Evolutionary conservation across 2,113 vertebrate genomes (phyloP), one percentile per base, ranked within the genome.

Genomic region (Chascanopsetta lugubris): DNA sequence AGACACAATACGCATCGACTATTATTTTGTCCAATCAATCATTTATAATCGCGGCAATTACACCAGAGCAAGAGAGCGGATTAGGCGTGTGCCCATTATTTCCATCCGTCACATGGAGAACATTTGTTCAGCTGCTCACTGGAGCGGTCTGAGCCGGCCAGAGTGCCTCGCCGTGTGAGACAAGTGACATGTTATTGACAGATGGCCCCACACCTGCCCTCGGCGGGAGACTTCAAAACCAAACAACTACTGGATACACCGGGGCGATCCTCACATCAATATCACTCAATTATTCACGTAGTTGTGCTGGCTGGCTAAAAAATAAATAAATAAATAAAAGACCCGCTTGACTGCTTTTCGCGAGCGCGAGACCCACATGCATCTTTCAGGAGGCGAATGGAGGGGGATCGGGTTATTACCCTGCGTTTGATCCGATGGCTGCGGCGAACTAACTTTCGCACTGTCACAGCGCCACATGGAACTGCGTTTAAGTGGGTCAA

Each of bases 271-370:
- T 72, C 29, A 43, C 80, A 69, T 81, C 75, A 29, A 80, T 75
- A 77, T 46, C 38, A 49, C 84, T 88, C 82, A 83, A 87, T 88
- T 79, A 88, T 89, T 90, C 66, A 87, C 70, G 75, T 73, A 84
- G 79, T 77, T 77, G 65, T 32, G 70, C 67, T 25, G 60, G 64
- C 70, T 77, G 24, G 69, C 38, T 7, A 8, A 40, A 34, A 34
- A 34, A 34, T 10, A 20, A n/a, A 79, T 11, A 11, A 11, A 34
- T 10, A 34, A 34, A 34, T 10, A 11, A 8, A 79, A 88, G 83
- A 80, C 56, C 77, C 46, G 61, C 74, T 43, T 22, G 20, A 57
- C 59, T 76, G 67, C 61, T 58, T 84, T 74, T 84, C 50, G 62
- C 20, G 53, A 72, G 83, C 72, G 83, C 73, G 2, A 88, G 87